Percentiles rank a stretch among this genome's conserved stretches.
These are phyloP conservation scores for Perognathus longimembris DNA, from an alignment of 2,113 vertebrate genomes.

Conservation along the genomic window DNA sequence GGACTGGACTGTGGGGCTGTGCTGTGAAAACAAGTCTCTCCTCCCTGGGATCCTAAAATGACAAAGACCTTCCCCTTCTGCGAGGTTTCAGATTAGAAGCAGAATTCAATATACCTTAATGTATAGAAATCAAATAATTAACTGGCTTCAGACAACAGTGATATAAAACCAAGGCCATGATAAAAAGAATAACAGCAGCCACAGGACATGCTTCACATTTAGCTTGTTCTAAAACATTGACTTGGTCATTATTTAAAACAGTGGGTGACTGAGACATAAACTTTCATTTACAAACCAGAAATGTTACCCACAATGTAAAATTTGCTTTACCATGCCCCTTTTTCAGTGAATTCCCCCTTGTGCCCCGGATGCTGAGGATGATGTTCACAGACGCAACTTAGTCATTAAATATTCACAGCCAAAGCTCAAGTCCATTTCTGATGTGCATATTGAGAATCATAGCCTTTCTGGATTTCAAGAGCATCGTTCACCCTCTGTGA, in stretches of 20 bases:
- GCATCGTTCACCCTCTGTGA: neutral
- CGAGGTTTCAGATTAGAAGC: neutral
- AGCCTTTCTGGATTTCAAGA: neutral
- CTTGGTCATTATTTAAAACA: neutral
- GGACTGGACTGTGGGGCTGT: neutral
- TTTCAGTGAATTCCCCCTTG: neutral
- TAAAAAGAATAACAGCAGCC: neutral
- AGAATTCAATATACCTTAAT: neutral
- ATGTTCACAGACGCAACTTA: neutral
- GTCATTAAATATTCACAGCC: neutral
- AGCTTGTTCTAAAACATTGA: neutral
- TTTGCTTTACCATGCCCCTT: no score
- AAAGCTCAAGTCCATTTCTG: neutral
- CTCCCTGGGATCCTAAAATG: neutral
- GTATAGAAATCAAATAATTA: neutral
- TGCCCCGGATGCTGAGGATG: neutral
- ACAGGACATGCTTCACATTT: neutral
- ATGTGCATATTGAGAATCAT: neutral
- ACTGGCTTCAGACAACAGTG: neutral
- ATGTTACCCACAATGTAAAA: neutral
- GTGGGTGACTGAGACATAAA: neutral
- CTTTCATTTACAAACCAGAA: neutral
- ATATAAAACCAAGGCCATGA: constrained; percentile 35
- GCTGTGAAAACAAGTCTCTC: neutral
- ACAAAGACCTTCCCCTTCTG: neutral